phyloP scores from a whole-genome alignment of 2,888 invertebrate species.

The Diabrotica balteata region DNA sequence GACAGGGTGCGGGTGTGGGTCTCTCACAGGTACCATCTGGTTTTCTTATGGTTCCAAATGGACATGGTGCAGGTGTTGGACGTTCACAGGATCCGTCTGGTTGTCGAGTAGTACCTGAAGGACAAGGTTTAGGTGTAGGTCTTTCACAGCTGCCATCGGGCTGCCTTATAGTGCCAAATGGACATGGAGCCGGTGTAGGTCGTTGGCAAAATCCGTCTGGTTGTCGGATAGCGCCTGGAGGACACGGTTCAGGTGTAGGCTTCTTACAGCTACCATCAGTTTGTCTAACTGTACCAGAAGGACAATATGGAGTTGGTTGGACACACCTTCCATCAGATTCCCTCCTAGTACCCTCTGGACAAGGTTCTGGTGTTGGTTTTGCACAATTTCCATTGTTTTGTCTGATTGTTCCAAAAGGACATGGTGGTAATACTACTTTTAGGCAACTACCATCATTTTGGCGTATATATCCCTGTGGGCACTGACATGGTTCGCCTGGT shows the following conservation, averaged over 20 bases:
- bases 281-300: conserved; percentile 26
- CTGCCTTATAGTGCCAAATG: background rate
- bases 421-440: conserved; percentile 25
- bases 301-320: conserved; percentile 28
- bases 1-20: conserved; percentile 25
- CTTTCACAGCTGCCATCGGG: conserved; percentile 15
- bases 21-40: conserved; percentile 22
- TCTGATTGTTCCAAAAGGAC: conserved; percentile 27
- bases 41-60: conserved; percentile 13
- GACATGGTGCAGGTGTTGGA: conserved; percentile 22
- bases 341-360: conserved; percentile 34
- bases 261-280: conserved; percentile 23
- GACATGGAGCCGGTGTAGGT: no score
- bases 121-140: conserved; percentile 26
- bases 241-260: conserved; percentile 29
- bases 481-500: conserved; percentile 23
- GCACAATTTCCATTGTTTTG: conserved; percentile 26
- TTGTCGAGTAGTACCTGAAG: conserved; percentile 28
- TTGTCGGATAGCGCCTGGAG: conserved; percentile 30
- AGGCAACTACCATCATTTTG: conserved; percentile 19
- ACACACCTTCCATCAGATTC: conserved; percentile 24
- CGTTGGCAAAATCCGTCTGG: conserved; percentile 16
- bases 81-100: conserved; percentile 19
- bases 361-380: conserved; percentile 25
- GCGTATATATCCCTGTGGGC: conserved; percentile 34